Conservation (phyloP, 2,113 vertebrate genomes). For the Miniopterus natalensis region DNA sequence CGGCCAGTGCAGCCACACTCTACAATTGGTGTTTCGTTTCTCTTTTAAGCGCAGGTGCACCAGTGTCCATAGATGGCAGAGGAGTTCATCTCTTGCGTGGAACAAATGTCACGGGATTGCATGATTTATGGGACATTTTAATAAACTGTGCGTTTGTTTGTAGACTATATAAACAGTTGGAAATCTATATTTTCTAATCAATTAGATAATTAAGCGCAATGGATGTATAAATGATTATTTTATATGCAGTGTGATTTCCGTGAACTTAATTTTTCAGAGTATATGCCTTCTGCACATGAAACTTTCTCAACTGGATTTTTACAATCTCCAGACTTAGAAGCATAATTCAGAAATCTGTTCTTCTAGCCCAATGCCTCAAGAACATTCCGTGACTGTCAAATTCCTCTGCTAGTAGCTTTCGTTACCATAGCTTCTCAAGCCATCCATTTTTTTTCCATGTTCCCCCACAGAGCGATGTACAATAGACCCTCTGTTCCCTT, state of each 20-base stretch:
- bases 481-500: slow-evolving; percentile 60
- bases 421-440: slow-evolving; percentile 75
- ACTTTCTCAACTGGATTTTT: slow-evolving; percentile 70
- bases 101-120: not conserved
- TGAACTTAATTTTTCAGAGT: slow-evolving; percentile 74
- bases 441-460: slow-evolving; percentile 55
- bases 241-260: slow-evolving; percentile 57
- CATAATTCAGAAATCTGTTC: slow-evolving; percentile 82
- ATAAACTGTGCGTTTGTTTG: slow-evolving; percentile 64
- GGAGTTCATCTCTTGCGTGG: not conserved
- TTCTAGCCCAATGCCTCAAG: slow-evolving; percentile 46
- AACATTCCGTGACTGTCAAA: slow-evolving; percentile 76
- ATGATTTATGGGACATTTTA: slow-evolving; percentile 48
- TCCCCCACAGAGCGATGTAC: slow-evolving; percentile 45
- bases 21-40: not conserved
- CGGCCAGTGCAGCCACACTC: not conserved
- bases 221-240: slow-evolving; percentile 71
- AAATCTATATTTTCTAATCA: slow-evolving; percentile 73
- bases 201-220: slow-evolving; percentile 78
- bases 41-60: not conserved
- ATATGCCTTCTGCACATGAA: slow-evolving; percentile 62
- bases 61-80: not conserved
- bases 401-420: slow-evolving; percentile 70
- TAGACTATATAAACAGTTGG: slow-evolving; percentile 55
- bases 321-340: slow-evolving; percentile 62